phyloP scores from a whole-genome alignment of 2,797 vertebrate species.

The Tarsius wallacei region DNA sequence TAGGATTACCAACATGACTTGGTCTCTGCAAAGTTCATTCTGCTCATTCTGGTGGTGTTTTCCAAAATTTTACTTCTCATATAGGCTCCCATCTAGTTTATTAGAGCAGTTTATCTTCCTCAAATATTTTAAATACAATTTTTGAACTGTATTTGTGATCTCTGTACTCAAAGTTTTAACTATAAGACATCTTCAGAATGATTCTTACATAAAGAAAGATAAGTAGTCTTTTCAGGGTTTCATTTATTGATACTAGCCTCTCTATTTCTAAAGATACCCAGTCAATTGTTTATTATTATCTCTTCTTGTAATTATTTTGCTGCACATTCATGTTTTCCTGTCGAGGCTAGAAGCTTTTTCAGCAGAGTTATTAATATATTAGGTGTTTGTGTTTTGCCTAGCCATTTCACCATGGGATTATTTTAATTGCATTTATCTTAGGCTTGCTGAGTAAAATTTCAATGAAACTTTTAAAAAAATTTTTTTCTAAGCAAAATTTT shows the following conservation, averaged over 20 bases:
- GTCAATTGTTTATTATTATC: background rate
- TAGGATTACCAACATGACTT: background rate
- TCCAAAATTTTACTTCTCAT: background rate
- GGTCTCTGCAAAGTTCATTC: conserved; percentile 27
- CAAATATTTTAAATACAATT: conserved; percentile 12
- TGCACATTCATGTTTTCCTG: background rate
- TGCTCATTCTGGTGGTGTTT: background rate
- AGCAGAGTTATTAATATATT: background rate
- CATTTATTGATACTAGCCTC: background rate
- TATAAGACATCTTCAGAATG: background rate
- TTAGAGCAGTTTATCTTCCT: background rate
- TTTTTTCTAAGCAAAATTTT: background rate
- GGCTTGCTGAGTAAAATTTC: background rate
- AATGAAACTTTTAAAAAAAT: background rate
- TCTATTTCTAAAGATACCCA: background rate
- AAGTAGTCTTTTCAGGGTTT: background rate
- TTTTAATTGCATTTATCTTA: background rate
- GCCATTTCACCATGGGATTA: background rate
- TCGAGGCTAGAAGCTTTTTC: background rate
- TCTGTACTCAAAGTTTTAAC: background rate
- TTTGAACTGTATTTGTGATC: conserved; percentile 4
- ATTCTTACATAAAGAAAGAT: background rate
- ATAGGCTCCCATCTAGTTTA: background rate
- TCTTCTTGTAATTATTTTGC: conserved; percentile 7
- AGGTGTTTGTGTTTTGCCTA: background rate